A percentile compares a stretch with the other conserved stretches of the same genome.
Evolutionary conservation across 2,797 vertebrate genomes (phyloP).

Genomic region (Dendrocincla fuliginosa): DNA sequence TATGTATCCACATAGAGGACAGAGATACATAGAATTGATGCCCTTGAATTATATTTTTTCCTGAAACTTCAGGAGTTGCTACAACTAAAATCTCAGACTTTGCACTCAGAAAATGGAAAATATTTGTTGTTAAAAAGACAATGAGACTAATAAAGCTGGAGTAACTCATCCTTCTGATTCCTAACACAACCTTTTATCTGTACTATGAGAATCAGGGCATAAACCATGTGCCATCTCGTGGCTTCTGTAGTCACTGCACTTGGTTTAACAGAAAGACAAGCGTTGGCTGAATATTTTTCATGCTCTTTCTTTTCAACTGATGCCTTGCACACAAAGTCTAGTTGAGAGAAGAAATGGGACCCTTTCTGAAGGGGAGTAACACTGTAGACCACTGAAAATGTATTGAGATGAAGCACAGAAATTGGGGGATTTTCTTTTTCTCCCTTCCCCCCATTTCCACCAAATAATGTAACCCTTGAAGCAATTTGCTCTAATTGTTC

Average conservation of each 20-base stretch:
- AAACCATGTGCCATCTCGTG: slow-evolving; percentile 71
- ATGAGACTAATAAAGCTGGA: neutral
- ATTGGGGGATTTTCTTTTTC: neutral
- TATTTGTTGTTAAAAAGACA: neutral
- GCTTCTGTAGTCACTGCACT: slow-evolving; percentile 28
- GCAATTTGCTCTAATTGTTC: neutral
- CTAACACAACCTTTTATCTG: neutral
- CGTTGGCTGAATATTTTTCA: neutral
- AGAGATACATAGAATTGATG: neutral
- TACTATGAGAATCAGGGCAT: neutral
- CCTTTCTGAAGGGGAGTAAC: neutral
- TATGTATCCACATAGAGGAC: neutral
- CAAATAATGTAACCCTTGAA: neutral
- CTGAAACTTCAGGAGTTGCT: neutral
- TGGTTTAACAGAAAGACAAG: neutral
- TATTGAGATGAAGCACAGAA: neutral
- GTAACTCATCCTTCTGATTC: neutral
- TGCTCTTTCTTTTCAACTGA: neutral
- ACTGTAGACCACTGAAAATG: neutral
- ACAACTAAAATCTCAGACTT: neutral
- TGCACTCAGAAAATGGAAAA: neutral
- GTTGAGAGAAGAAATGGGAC: neutral
- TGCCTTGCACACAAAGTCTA: neutral
- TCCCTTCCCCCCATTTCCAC: neutral
- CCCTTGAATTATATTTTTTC: neutral